A percentile compares a stretch with the other conserved stretches of the same genome.
Evolutionary conservation across 2,113 vertebrate genomes (phyloP).

Genomic region (Mus spicilegus): DNA sequence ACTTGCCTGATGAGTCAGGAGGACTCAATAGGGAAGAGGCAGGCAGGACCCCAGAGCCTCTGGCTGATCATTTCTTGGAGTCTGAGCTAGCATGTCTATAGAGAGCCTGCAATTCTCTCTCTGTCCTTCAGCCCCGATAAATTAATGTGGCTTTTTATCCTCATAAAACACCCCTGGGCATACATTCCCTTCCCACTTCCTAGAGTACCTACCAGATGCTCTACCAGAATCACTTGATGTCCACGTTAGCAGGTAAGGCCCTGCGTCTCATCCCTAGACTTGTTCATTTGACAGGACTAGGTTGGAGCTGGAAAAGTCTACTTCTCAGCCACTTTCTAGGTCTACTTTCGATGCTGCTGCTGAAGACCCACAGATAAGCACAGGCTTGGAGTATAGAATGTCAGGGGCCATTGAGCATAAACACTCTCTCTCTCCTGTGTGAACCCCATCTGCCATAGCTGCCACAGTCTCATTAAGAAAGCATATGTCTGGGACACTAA

Average conservation of each 20-base stretch:
- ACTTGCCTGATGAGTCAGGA: conserved; percentile 70
- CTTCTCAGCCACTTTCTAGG: background rate
- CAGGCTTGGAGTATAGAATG: background rate
- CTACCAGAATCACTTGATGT: background rate
- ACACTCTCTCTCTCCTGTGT: background rate
- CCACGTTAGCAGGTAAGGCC: background rate
- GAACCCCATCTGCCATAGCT: background rate
- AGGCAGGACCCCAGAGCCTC: conserved; percentile 52
- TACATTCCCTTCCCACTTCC: background rate
- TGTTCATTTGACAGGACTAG: background rate
- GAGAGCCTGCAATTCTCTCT: background rate
- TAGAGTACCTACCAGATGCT: background rate
- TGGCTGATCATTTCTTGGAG: conserved; percentile 13
- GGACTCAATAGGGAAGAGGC: conserved; percentile 35
- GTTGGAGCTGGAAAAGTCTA: background rate
- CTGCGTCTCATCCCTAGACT: background rate
- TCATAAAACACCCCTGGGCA: background rate
- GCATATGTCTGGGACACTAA: background rate
- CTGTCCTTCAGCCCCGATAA: conserved; percentile 10
- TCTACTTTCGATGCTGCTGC: background rate
- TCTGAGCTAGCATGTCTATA: conserved; percentile 2
- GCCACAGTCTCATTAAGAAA: background rate
- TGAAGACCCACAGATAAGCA: background rate
- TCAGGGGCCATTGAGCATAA: background rate
- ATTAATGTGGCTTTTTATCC: conserved; percentile 9